A percentile compares a stretch with the other conserved stretches of the same genome.
phyloP scores from a whole-genome alignment of 2,113 vertebrate species.

The Lepus americanus region DNA sequence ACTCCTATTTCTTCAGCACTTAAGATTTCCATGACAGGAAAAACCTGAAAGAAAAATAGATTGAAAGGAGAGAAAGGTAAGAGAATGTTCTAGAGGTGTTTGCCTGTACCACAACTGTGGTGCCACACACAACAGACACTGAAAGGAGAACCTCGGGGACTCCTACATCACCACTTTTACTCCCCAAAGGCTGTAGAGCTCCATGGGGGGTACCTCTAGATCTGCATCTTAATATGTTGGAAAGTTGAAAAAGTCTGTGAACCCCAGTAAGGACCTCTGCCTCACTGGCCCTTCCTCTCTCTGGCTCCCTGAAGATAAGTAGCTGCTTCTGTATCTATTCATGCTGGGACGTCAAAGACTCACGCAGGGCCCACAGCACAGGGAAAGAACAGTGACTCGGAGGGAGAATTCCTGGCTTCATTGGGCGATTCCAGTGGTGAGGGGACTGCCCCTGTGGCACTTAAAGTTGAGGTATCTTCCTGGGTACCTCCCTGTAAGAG shows the following conservation, averaged over 20 bases:
- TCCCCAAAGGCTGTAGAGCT: not conserved
- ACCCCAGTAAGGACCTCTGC: not conserved
- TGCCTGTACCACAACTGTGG: not conserved
- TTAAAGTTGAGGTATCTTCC: not conserved
- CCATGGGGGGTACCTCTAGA: not conserved
- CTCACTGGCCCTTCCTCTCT: not conserved
- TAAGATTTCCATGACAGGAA: not conserved
- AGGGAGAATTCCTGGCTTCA: constrained; percentile 4
- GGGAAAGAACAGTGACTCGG: not conserved
- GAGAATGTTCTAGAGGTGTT: not conserved
- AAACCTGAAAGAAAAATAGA: not conserved
- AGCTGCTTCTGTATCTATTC: not conserved
- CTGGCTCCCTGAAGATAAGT: not conserved
- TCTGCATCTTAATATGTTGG: not conserved
- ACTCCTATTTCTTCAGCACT: not conserved
- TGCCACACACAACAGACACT: not conserved
- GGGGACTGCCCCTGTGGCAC: not conserved
- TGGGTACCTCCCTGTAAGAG: not conserved
- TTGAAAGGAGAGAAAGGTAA: not conserved
- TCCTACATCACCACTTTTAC: not conserved
- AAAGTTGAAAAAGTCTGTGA: not conserved
- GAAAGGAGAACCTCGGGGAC: not conserved
- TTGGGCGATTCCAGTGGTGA: not conserved
- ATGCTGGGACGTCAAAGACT: not conserved
- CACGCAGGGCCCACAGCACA: not conserved